Base-by-base conservation (phyloP, 1,140 invertebrate genomes). In the Pectinophora gossypiella region DNA sequence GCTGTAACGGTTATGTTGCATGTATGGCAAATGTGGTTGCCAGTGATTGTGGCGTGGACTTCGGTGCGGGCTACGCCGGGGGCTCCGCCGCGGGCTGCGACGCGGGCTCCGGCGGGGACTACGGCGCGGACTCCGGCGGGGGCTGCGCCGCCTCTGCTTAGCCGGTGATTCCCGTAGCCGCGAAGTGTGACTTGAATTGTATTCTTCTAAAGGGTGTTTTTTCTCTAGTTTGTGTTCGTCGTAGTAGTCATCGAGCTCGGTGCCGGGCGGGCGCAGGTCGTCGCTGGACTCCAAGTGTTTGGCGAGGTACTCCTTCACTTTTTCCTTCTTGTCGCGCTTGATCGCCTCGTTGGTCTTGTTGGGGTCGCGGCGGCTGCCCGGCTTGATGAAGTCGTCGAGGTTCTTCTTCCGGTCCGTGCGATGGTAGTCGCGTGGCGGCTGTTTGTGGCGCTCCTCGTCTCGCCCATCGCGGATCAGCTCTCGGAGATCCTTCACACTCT, bases 341-440 rank as follows among this genome's bases (percentile, higher is more conserved):
- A 87, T 87, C 1, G 84, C 84, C 73, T 76, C 65, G 40, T 75
- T 82, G 0, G 84, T 87, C 56, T 87, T 87, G 59, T 43, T 73
- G 0, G 75, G 79, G 56, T 87, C 83, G 0, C 83, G 74, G 6
- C 83, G 70, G 45, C 79, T 85, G 1, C 84, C 81, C 3, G 81
- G 79, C 43, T 71, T 75, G 22, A 84, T 81, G 48, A 69, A 82
- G 9, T 70, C 56, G 46, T 84, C 67, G 12, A 79, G 51, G 1
- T 51, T 56, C n/a, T 21, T 47, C 19, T 16, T 46, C 2, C 23
- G 51, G 12, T 22, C 13, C 4, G 43, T 43, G 9, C 43, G 20
- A 10, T 23, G 15, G 46, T 59, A 10, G 44, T 45, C 3, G 54
- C 56, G 5, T 20, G 23, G 15, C 43, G 35, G 6, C 49, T 15